Evolutionary conservation across 2,888 invertebrate genomes (phyloP), one percentile per base, ranked within the genome.

Genomic region (Tetragonisca angustula): DNA sequence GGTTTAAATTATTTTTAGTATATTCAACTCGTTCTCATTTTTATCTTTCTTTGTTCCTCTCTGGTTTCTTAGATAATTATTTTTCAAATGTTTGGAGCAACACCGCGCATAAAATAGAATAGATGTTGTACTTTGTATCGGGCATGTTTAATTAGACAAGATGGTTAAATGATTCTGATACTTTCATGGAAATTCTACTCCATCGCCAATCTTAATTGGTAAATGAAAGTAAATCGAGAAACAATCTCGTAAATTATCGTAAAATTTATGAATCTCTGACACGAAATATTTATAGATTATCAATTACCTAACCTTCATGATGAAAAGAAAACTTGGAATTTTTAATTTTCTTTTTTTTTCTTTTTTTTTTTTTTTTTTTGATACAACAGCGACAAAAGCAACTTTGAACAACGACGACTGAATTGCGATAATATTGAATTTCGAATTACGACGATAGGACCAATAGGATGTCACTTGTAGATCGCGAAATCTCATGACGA

Each of bases 401-500:
- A 43, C 43, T 43, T 43, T 43, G 43, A 43, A 43, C 9, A 43
- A 43, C 43, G 43, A 43, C 2, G 43, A 43, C 9, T 43, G 43
- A 43, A 9, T 43, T 17, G 21, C 52, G 5, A 24, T 32, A 81
- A 68, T 56, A 68, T 43, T 43, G 43, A 64, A 21, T 64, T 36
- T 59, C 27, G 32, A 86, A 81, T 88, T 84, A 84, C 77, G 76
- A 15, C 82, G 69, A 76, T 24, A 61, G 74, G 67, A 52, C 50
- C 43, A 61, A 27, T 90, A 88, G 82, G 72, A 89, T 88, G 89
- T 62, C 72, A 76, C 70, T 69, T 67, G 27, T 70, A 70, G 71
- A 83, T 78, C 68, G 32, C 17, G 79, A 80, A 85, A 79, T 91
- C 90, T 89, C 90, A 93, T 93, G 93, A 90, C 92, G 86, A 90